phyloP scores from a whole-genome alignment of 2,113 vertebrate species.

The Pionites leucogaster region DNA sequence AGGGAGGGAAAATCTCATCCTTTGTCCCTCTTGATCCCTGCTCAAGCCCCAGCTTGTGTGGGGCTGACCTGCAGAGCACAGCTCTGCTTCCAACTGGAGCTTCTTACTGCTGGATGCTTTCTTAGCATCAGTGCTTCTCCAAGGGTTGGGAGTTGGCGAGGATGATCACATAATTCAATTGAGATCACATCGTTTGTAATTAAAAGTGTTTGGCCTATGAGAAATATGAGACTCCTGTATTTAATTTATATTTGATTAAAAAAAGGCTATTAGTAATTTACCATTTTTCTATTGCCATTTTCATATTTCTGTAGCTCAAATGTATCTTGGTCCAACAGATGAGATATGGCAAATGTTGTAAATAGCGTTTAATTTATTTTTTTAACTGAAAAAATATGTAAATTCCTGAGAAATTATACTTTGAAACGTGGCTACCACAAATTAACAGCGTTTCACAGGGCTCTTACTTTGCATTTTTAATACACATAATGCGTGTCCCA shows the following conservation, averaged over 20 bases:
- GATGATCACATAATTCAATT: background rate
- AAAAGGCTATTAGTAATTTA: background rate
- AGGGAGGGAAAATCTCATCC: background rate
- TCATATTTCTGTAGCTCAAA: background rate
- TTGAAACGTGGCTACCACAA: conserved; percentile 65
- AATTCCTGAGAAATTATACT: conserved; percentile 66
- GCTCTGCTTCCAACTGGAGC: background rate
- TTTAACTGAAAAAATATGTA: conserved; percentile 58
- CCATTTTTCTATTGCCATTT: conserved; percentile 3
- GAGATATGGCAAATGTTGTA: conserved; percentile 44
- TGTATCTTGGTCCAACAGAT: conserved; percentile 19
- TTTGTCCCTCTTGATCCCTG: background rate
- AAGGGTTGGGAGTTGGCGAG: background rate
- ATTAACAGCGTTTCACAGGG: conserved; percentile 63
- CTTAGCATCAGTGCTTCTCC: background rate
- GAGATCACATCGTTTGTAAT: background rate
- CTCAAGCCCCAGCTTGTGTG: background rate
- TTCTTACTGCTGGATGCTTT: background rate
- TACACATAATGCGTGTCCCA: conserved; percentile 64
- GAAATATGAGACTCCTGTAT: background rate
- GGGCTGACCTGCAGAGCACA: background rate
- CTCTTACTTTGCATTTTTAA: conserved; percentile 73
- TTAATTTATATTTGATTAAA: conserved; percentile 1
- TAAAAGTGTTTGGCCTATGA: conserved; percentile 6
- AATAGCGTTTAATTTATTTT: conserved; percentile 36